These are phyloP conservation scores for Netelia virgata DNA, from an alignment of 2,888 invertebrate genomes.

Conservation along the genomic window DNA sequence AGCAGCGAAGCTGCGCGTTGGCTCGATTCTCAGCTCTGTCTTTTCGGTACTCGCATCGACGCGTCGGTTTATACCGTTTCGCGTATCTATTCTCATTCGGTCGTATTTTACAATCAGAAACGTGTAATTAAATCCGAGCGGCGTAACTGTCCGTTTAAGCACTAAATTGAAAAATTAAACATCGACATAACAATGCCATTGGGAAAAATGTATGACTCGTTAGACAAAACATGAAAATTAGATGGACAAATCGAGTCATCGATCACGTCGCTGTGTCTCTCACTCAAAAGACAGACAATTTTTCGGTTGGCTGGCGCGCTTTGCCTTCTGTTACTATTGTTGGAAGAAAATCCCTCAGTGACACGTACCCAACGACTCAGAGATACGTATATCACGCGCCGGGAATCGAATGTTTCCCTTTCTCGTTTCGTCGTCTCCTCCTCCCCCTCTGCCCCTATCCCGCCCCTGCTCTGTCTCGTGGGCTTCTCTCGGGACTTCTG, in stretches of 20 bases:
- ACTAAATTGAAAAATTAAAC: neutral
- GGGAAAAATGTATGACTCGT: neutral
- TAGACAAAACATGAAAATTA: slow-evolving; percentile 8
- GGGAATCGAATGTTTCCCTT: slow-evolving; percentile 58
- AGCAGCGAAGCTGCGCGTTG: slow-evolving; percentile 71
- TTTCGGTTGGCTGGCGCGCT: slow-evolving; percentile 34
- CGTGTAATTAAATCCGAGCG: neutral
- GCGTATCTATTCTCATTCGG: slow-evolving; percentile 41
- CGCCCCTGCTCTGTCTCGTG: slow-evolving; percentile 18
- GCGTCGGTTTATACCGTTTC: slow-evolving; percentile 1
- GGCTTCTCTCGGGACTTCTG: slow-evolving; percentile 23
- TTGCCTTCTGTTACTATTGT: slow-evolving; percentile 34
- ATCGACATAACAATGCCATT: neutral
- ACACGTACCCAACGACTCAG: slow-evolving; percentile 51
- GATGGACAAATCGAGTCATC: slow-evolving; percentile 31
- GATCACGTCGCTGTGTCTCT: slow-evolving; percentile 28
- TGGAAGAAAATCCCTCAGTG: slow-evolving; percentile 51
- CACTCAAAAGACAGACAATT: slow-evolving; percentile 49
- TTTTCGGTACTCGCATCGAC: slow-evolving; percentile 51
- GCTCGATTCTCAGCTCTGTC: slow-evolving; percentile 49
- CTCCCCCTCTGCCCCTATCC: slow-evolving; percentile 10
- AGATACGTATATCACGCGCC: slow-evolving; percentile 43
- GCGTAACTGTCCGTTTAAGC: slow-evolving; percentile 4
- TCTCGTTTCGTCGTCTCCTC: slow-evolving; percentile 24
- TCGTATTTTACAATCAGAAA: slow-evolving; percentile 30